Conservation (phyloP, 2,113 vertebrate genomes). For the Ptychochromis oligacanthus region DNA sequence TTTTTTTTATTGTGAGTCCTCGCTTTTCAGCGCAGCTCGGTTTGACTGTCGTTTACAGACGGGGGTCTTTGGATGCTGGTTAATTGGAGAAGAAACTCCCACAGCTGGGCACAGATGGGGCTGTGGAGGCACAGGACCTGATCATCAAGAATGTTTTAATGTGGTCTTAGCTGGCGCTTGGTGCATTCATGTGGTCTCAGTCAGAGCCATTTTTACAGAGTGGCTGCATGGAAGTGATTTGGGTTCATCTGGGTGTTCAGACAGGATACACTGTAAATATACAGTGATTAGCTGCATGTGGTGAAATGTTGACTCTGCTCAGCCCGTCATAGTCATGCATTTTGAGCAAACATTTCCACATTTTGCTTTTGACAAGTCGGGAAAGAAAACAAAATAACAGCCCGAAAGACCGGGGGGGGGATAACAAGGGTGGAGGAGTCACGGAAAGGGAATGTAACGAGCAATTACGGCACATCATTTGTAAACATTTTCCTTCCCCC, state of each 20-base stretch:
- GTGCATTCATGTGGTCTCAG: slow-evolving; percentile 64
- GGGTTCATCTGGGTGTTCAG: slow-evolving; percentile 72
- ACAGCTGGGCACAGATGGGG: slow-evolving; percentile 55
- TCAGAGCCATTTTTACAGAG: slow-evolving; percentile 50
- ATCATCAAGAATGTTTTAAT: slow-evolving; percentile 66
- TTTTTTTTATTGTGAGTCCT: slow-evolving; percentile 4
- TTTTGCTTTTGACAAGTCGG: slow-evolving; percentile 49
- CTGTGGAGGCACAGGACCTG: slow-evolving; percentile 48
- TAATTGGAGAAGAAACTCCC: slow-evolving; percentile 38
- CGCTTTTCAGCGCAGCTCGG: slow-evolving; percentile 8
- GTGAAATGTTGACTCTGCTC: slow-evolving; percentile 50
- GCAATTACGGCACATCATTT: slow-evolving; percentile 59
- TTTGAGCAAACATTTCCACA: slow-evolving; percentile 55
- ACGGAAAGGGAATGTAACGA: slow-evolving; percentile 9
- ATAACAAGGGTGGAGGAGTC: neutral
- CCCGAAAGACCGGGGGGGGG: neutral
- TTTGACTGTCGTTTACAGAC: slow-evolving; percentile 44
- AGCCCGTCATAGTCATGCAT: slow-evolving; percentile 20
- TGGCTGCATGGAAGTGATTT: slow-evolving; percentile 75
- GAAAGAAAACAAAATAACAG: slow-evolving; percentile 50
- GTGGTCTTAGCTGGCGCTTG: slow-evolving; percentile 51
- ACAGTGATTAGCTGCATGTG: slow-evolving; percentile 69
- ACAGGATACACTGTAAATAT: slow-evolving; percentile 73
- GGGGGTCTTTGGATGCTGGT: slow-evolving; percentile 42
- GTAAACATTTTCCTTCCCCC: slow-evolving; percentile 67